Percentiles rank a stretch among this genome's conserved stretches.
These are phyloP conservation scores for Odontophorus gujanensis DNA, from an alignment of 2,113 vertebrate genomes.

Conservation along the genomic window DNA sequence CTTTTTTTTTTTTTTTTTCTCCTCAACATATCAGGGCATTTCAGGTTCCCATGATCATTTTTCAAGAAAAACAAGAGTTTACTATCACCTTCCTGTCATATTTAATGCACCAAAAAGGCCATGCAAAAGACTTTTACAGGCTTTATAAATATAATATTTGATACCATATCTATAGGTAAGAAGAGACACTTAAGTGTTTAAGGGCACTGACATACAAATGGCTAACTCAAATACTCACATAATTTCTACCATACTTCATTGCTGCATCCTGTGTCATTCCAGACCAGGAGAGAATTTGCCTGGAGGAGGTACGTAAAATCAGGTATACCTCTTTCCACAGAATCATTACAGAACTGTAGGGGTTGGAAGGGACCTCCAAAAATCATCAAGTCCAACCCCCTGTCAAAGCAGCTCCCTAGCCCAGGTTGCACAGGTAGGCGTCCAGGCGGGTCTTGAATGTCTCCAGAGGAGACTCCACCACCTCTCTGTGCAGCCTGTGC, in stretches of 20 bases:
- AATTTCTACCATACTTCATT: background rate
- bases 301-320: background rate
- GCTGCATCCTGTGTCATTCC: background rate
- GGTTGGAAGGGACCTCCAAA: too few relatives aligned
- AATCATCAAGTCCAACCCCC: too few relatives aligned
- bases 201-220: background rate
- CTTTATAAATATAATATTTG: background rate
- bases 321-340: background rate
- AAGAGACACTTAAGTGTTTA: background rate
- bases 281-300: background rate
- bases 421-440: too few relatives aligned
- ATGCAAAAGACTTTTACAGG: background rate
- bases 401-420: too few relatives aligned
- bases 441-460: too few relatives aligned
- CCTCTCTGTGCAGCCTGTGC: too few relatives aligned
- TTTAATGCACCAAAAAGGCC: background rate
- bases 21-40: background rate
- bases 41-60: background rate
- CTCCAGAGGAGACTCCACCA: too few relatives aligned
- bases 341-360: too few relatives aligned
- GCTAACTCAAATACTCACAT: background rate
- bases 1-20: background rate
- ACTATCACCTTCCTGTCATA: background rate
- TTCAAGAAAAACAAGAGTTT: background rate
- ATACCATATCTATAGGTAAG: background rate